Conservation (phyloP, 1,140 invertebrate genomes). For the Pinna nobilis region DNA sequence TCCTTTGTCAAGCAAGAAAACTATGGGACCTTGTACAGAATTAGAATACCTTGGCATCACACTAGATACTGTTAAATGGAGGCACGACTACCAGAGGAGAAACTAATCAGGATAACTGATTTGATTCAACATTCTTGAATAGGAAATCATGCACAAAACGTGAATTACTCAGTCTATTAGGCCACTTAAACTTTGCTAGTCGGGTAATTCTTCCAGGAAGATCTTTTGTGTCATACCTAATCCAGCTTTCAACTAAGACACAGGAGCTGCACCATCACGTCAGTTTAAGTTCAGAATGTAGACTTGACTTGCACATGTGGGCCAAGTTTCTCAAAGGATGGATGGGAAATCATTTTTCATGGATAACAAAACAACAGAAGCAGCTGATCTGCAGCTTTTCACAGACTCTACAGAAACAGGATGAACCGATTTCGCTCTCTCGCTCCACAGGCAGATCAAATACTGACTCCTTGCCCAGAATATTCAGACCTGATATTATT, state of each 20-base stretch:
- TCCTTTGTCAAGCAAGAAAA: conserved; percentile 29
- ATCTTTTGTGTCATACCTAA: conserved; percentile 26
- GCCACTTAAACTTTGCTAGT: conserved; percentile 32
- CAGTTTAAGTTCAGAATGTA: conserved; percentile 10
- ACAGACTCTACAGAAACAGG: conserved; percentile 4
- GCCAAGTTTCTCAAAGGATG: conserved; percentile 12
- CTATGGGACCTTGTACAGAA: conserved; percentile 11
- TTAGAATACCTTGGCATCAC: conserved; percentile 32
- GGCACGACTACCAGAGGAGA: conserved; percentile 14
- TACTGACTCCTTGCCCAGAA: not conserved
- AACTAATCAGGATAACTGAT: conserved; percentile 15
- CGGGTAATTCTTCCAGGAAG: conserved; percentile 17
- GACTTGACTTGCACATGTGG: conserved; percentile 27
- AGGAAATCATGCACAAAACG: conserved; percentile 23
- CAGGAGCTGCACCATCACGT: conserved; percentile 21
- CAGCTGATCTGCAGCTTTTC: not conserved
- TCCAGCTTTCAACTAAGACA: not conserved
- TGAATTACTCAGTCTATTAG: conserved; percentile 23
- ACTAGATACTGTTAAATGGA: conserved; percentile 19
- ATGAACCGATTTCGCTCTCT: conserved; percentile 28
- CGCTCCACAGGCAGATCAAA: not conserved
- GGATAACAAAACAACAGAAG: not conserved
- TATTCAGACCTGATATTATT: not conserved
- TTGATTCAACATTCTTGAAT: not conserved
- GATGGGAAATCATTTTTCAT: conserved; percentile 18